phyloP scores from a whole-genome alignment of 1,140 invertebrate genomes.

The Heliconius hewitsoni region DNA sequence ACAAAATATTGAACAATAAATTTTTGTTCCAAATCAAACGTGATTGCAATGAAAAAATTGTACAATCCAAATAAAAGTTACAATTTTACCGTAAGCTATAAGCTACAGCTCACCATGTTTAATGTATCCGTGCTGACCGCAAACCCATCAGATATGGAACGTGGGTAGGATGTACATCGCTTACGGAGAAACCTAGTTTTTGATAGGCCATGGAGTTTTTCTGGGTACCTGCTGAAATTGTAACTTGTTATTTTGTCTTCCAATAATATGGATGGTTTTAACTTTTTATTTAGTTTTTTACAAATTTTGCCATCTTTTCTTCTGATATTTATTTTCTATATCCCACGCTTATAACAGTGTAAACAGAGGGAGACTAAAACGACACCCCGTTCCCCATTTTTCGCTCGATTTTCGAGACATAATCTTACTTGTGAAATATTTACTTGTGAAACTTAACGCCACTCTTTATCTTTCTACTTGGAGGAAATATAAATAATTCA shows the following conservation, averaged over 20 bases:
- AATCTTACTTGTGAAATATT: too few species aligned
- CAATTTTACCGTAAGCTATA: neutral
- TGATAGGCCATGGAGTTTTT: neutral
- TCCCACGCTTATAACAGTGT: too few species aligned
- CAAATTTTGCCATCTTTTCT: too few species aligned
- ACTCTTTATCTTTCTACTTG: too few species aligned
- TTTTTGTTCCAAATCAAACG: conserved; percentile 3
- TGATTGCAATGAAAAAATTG: neutral
- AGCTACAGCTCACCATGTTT: conserved; percentile 12
- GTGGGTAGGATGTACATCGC: conserved; percentile 4
- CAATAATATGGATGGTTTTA: too few species aligned
- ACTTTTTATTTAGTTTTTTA: too few species aligned
- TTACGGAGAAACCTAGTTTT: conserved; percentile 3
- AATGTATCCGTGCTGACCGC: conserved; percentile 29
- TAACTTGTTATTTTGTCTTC: neutral
- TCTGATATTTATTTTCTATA: too few species aligned
- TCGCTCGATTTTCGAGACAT: too few species aligned
- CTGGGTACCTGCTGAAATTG: neutral
- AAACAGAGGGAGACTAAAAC: too few species aligned
- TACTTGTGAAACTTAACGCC: too few species aligned
- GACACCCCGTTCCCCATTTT: too few species aligned
- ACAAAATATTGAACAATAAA: neutral
- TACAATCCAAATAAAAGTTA: conserved; percentile 1
- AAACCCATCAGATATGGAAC: conserved; percentile 23
- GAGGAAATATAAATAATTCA: too few species aligned